These are phyloP conservation scores for Heptranchias perlo DNA, from an alignment of 2,113 vertebrate genomes.

Conservation along the genomic window DNA sequence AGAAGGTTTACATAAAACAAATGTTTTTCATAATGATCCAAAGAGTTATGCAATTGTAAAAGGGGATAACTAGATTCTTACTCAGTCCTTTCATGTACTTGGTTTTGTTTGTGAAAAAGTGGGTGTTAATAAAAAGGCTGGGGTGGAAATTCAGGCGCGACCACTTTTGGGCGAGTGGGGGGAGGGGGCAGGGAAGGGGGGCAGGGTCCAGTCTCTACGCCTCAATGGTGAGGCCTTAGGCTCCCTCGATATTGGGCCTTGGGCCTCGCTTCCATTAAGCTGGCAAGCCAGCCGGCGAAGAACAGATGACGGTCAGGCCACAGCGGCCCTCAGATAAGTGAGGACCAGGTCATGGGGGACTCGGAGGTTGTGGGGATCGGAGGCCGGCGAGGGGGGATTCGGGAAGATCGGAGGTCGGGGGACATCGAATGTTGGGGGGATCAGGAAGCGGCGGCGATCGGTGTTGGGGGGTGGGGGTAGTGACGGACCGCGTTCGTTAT, in stretches of 20 bases:
- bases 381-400: not conserved
- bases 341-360: not conserved
- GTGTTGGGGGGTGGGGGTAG: too few species aligned
- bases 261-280: not conserved
- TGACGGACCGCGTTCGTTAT: too few species aligned
- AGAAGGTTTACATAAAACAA: not conserved
- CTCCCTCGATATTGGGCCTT: not conserved
- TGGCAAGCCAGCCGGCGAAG: not conserved
- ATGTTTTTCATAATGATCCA: not conserved
- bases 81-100: not conserved
- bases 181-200: not conserved
- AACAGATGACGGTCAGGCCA: too few species aligned
- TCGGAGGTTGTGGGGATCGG: not conserved
- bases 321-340: not conserved
- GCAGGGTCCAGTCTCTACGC: not conserved
- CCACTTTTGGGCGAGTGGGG: not conserved
- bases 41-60: not conserved
- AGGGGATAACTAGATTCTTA: not conserved
- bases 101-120: not conserved
- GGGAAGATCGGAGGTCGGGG: too few species aligned
- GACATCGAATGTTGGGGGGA: too few species aligned
- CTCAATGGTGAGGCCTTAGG: not conserved
- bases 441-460: not conserved
- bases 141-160: not conserved
- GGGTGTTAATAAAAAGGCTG: not conserved